Conservation (phyloP, 2,113 vertebrate genomes). For the Oriolus oriolus region DNA sequence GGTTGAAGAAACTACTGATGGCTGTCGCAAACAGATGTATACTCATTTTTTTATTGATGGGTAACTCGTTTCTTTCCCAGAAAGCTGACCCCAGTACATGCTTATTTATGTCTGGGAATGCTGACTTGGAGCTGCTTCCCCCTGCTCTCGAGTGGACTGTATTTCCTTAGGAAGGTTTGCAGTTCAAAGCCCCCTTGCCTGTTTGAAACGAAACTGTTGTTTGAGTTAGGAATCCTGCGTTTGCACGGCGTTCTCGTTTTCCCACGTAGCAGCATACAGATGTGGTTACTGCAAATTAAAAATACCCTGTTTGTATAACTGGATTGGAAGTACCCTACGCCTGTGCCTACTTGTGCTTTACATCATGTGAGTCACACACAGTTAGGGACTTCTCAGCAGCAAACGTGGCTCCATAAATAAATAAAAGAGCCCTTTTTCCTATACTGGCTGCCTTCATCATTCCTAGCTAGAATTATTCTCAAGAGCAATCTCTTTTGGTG, state of each 20-base stretch:
- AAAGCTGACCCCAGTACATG: not conserved
- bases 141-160: not conserved
- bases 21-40: not conserved
- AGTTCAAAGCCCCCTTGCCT: not conserved
- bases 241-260: not conserved
- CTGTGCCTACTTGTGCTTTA: not conserved
- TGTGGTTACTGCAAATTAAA: not conserved
- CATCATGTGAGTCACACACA: not conserved
- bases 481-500: not conserved
- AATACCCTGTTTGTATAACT: not conserved
- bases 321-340: not conserved
- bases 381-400: not conserved
- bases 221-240: accelerated
- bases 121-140: not conserved
- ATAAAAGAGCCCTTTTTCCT: not conserved
- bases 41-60: not conserved
- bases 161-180: not conserved
- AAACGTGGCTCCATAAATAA: not conserved
- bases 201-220: not conserved
- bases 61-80: not conserved
- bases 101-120: not conserved
- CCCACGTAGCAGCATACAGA: too few relatives aligned
- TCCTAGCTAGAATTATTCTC: not conserved
- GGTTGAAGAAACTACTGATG: not conserved
- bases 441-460: not conserved